Base-by-base conservation (phyloP, 2,113 vertebrate species). In the Nycticorax nycticorax region DNA sequence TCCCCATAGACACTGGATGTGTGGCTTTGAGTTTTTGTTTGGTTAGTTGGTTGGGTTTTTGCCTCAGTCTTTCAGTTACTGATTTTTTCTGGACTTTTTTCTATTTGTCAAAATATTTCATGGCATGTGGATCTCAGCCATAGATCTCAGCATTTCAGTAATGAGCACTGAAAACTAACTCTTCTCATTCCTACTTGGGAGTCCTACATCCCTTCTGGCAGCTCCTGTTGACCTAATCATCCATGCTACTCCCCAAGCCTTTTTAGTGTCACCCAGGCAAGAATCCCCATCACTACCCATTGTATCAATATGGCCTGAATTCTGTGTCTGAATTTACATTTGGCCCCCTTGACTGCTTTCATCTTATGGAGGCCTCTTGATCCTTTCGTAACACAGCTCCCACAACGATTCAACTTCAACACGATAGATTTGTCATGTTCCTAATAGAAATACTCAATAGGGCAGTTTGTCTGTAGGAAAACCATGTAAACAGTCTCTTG, bases 401-500 rank as follows among this genome's bases (percentile, higher is more conserved):
- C 32, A 5, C 12, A 52, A 33, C 18, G 24, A 90, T 43, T 72
- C 4, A 15, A n/a, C 19, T 60, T 60, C 12, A 55, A 3, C 0
- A 0, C 5, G 28, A 28, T 19, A 33, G 20, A 30, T 82, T 59
- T 88, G 16, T 59, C n/a, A 1, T 5, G 5, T 50, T 90, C 43
- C 16, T 73, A 8, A 35, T 3, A 24, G 27, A 76, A 92, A 52
- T 33, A 32, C 8, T 52, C 43, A 37, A 7, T 35, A 37, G 23
- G 18, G 27, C 10, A 10, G 4, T 85, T 82, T 74, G 5, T 59
- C 43, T 81, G 30, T 28, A 30, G 26, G 35, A 52, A 88, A 59
- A 33, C 10, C 45, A 22, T 3, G 10, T 18, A 59, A 72, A 12
- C 14, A 24, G 5, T 47, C 32, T 28, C 8, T 74, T 1, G 0